Conservation (phyloP, 92 coral and sea anemone genomes). For the Umimayanthus kanabou region DNA sequence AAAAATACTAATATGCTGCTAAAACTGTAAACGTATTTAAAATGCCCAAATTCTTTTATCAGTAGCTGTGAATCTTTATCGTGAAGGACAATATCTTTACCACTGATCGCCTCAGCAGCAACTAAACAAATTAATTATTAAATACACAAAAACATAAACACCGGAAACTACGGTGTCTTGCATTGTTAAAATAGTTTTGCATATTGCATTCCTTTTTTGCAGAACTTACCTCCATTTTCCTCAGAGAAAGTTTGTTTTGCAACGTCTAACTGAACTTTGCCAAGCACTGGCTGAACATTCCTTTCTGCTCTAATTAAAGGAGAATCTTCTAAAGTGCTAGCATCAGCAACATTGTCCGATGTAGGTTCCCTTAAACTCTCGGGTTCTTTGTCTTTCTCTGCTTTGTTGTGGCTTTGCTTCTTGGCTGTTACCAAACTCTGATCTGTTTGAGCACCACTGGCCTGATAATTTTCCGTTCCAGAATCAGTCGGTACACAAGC, state of each 20-base stretch:
- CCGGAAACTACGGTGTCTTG: too few species aligned
- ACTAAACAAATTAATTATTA: too few species aligned
- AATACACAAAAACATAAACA: too few species aligned
- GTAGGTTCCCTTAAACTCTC: background rate
- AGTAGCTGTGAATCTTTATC: too few species aligned
- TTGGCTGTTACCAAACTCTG: background rate
- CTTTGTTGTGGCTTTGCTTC: background rate
- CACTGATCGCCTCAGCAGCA: too few species aligned
- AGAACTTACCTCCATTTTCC: background rate
- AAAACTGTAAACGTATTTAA: too few species aligned
- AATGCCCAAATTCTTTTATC: too few species aligned
- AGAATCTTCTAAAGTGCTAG: background rate
- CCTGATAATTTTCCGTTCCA: background rate
- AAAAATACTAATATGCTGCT: too few species aligned
- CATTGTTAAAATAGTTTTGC: background rate
- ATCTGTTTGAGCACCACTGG: background rate
- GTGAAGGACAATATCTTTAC: too few species aligned
- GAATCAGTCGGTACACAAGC: background rate
- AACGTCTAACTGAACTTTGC: background rate
- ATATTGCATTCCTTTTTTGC: background rate
- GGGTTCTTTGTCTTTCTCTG: background rate
- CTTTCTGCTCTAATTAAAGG: background rate
- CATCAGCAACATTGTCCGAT: background rate
- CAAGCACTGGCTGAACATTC: background rate
- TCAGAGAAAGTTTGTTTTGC: background rate